phyloP scores from a whole-genome alignment of 1,140 invertebrate species.

The Aphaenogaster rudis region DNA sequence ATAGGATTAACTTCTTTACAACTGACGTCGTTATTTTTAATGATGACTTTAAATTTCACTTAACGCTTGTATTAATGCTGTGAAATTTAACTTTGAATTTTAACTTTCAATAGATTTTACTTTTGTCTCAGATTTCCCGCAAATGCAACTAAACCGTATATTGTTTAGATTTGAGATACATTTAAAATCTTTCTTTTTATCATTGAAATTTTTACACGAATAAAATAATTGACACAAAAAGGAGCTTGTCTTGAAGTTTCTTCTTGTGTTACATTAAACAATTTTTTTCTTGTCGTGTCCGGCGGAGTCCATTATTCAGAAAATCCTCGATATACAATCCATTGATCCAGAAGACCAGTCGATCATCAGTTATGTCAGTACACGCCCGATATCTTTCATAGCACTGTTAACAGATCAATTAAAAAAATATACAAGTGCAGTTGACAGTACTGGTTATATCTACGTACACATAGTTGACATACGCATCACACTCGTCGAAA shows the following conservation, averaged over 20 bases:
- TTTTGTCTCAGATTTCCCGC: background rate
- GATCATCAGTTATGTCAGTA: slow-evolving; percentile 28
- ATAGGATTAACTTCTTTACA: background rate
- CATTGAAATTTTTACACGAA: background rate
- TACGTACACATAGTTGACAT: slow-evolving; percentile 45
- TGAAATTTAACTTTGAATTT: background rate
- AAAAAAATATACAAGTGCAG: background rate
- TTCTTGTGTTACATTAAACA: background rate
- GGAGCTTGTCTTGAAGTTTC: background rate
- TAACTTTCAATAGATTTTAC: background rate
- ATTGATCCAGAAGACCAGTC: slow-evolving; percentile 29
- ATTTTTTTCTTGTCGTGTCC: slow-evolving; percentile 7
- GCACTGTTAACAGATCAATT: background rate
- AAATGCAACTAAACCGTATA: background rate
- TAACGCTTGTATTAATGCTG: background rate
- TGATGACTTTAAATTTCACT: background rate
- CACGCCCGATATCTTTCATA: background rate
- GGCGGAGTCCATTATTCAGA: background rate
- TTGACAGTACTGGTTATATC: slow-evolving; percentile 31
- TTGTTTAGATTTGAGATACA: background rate
- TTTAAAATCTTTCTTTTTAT: background rate
- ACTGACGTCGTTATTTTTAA: background rate
- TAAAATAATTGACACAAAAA: background rate
- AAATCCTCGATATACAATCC: slow-evolving; percentile 29
- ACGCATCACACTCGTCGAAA: slow-evolving; percentile 37